These are phyloP conservation scores for Anarsia innoxiella DNA, from an alignment of 2,888 invertebrate genomes.

Conservation along the genomic window DNA sequence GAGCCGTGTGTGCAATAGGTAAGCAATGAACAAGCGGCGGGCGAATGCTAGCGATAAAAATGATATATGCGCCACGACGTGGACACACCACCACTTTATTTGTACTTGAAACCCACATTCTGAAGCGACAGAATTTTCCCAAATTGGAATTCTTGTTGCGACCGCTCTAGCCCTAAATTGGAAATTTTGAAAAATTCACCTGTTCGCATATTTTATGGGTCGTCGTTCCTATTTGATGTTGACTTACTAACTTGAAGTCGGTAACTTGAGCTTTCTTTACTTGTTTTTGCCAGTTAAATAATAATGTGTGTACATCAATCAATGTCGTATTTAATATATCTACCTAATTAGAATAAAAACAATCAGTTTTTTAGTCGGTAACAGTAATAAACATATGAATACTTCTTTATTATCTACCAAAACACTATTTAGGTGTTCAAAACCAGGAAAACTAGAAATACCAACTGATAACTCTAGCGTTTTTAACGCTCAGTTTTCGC, in stretches of 20 bases:
- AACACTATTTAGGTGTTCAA: not conserved
- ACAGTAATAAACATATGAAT: not conserved
- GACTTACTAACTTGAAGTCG: no score
- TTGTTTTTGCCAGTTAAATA: no score
- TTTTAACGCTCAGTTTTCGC: conserved; percentile 1
- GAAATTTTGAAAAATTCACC: no score
- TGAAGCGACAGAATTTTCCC: conserved; percentile 13
- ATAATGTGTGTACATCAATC: no score
- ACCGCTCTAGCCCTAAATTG: not conserved
- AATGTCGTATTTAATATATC: no score
- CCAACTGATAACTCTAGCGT: not conserved
- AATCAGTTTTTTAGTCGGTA: no score
- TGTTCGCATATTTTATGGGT: no score
- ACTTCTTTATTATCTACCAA: not conserved
- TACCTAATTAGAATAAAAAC: no score
- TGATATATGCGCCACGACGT: conserved; percentile 65
- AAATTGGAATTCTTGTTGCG: conserved; percentile 2
- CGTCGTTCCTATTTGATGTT: no score
- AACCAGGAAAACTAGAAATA: not conserved
- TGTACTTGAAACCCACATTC: conserved; percentile 46
- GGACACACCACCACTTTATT: conserved; percentile 58
- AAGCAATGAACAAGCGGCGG: conserved; percentile 70
- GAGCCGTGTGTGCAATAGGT: conserved; percentile 66
- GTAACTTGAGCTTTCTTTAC: no score
- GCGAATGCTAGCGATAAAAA: conserved; percentile 71